Evolutionary conservation across 2,113 vertebrate species (phyloP).

Genomic region (Menidia beryllina): DNA sequence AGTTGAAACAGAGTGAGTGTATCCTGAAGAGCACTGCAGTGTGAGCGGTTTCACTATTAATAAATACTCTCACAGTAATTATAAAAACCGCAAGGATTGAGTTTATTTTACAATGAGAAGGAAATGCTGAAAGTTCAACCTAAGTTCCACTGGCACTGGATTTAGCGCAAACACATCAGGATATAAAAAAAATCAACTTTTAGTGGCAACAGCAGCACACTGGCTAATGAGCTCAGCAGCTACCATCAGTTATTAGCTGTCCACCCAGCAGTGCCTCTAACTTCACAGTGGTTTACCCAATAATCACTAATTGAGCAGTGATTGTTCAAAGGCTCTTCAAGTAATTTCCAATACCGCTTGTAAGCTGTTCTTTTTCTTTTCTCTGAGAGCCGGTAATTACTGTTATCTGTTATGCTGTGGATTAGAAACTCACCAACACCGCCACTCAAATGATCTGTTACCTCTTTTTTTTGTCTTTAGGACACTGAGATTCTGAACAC

Average conservation of each 20-base stretch:
- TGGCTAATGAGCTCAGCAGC: slow-evolving; percentile 9
- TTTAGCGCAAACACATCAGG: neutral
- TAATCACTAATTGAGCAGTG: slow-evolving; percentile 21
- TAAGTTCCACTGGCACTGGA: neutral
- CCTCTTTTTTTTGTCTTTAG: slow-evolving; percentile 70
- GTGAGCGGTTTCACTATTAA: neutral
- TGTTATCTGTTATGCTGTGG: neutral
- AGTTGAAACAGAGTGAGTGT: neutral
- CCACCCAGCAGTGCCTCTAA: slow-evolving; percentile 6
- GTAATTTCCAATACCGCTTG: slow-evolving; percentile 12
- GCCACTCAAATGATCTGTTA: slow-evolving; percentile 13
- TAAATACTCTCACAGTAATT: neutral
- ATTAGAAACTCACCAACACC: neutral
- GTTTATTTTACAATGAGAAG: neutral
- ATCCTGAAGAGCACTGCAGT: too few relatives aligned
- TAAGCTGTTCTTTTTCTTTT: neutral
- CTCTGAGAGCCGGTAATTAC: neutral
- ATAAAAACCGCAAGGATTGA: neutral
- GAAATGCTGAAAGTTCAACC: neutral
- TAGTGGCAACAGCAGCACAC: neutral
- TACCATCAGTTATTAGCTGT: slow-evolving; percentile 26
- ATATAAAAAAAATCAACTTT: neutral
- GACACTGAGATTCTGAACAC: slow-evolving; percentile 95
- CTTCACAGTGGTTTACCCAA: slow-evolving; percentile 20
- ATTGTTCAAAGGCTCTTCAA: slow-evolving; percentile 9